Evolutionary conservation across 1,140 invertebrate genomes (phyloP).

Genomic region (Plectrocnemia conspersa): DNA sequence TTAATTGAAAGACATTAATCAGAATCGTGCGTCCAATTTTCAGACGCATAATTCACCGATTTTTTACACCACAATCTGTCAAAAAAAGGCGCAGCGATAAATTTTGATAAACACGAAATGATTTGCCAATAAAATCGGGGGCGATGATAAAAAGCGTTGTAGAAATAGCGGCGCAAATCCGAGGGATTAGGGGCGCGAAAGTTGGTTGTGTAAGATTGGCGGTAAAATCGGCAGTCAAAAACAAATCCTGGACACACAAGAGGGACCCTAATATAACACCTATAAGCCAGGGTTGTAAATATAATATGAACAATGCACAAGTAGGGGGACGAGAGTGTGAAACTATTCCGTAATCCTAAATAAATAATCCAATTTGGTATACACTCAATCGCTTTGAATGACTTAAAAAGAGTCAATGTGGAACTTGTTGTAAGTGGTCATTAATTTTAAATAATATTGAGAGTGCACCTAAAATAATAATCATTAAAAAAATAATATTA

Average conservation of each 20-base stretch:
- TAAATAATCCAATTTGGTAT: too few relatives aligned
- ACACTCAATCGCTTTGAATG: too few relatives aligned
- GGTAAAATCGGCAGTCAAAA: slow-evolving; percentile 13
- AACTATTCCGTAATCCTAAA: too few relatives aligned
- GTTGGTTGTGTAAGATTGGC: slow-evolving; percentile 4
- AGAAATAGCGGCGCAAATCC: slow-evolving; percentile 8
- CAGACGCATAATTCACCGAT: neutral
- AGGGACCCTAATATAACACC: too few relatives aligned
- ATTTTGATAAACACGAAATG: slow-evolving; percentile 4
- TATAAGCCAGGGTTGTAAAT: too few relatives aligned
- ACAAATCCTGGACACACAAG: slow-evolving; percentile 5
- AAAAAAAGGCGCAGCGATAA: neutral
- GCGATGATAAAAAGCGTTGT: neutral
- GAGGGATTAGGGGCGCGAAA: slow-evolving; percentile 11
- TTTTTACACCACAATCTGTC: neutral
- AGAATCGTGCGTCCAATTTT: neutral
- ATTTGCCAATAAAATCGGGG: neutral
- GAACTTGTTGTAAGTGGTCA: too few relatives aligned
- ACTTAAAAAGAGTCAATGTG: too few relatives aligned
- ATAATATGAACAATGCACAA: too few relatives aligned
- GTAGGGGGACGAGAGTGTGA: too few relatives aligned
- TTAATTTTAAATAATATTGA: too few relatives aligned
- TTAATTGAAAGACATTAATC: neutral
- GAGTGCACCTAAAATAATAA: too few relatives aligned
- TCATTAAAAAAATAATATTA: too few relatives aligned